Percentiles rank a stretch among this genome's conserved stretches.
phyloP scores from a whole-genome alignment of 2,113 vertebrate genomes.

The Laticauda colubrina region DNA sequence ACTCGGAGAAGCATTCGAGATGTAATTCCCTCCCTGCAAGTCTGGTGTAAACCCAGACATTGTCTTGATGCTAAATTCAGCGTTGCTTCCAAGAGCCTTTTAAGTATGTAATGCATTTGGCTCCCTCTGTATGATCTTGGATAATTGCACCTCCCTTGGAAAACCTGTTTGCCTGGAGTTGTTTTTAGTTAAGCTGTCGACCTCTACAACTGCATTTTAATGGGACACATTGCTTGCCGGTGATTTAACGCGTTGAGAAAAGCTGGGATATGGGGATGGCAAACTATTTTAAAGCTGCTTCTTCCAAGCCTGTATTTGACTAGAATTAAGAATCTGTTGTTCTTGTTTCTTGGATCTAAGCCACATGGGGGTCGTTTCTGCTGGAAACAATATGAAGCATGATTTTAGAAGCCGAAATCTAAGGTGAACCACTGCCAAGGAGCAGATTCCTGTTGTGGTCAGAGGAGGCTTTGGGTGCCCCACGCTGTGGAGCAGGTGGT shows the following conservation, averaged over 20 bases:
- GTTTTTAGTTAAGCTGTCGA: background rate
- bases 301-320: background rate
- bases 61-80: background rate
- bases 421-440: background rate
- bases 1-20: background rate
- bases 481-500: background rate
- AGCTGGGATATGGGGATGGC: rapidly evolving
- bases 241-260: background rate
- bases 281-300: background rate
- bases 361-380: background rate
- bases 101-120: background rate
- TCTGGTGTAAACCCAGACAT: background rate
- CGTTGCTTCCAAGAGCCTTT: background rate
- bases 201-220: background rate
- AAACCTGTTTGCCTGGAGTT: background rate
- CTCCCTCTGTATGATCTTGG: background rate
- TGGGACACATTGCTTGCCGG: background rate
- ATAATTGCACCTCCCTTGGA: background rate
- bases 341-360: too few species aligned
- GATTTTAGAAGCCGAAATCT: background rate
- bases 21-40: background rate
- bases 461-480: background rate
- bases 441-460: background rate
- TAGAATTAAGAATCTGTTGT: background rate
- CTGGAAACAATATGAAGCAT: background rate